phyloP scores from a whole-genome alignment of 2,888 invertebrate genomes.

The Elysia crispata region DNA sequence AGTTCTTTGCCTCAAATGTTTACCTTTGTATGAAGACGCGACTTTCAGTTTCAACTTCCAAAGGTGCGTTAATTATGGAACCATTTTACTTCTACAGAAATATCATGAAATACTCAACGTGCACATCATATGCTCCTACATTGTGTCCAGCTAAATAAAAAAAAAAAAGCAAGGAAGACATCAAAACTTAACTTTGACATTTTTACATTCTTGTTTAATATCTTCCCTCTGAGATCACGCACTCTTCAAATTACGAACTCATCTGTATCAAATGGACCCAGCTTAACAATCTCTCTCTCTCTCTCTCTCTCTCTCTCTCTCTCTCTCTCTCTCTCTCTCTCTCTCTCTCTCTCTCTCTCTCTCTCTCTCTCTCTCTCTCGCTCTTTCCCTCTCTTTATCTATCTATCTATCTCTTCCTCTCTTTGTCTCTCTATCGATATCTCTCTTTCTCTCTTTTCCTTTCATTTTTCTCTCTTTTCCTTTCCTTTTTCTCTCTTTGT shows the following conservation, averaged over 20 bases:
- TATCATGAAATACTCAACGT: background rate
- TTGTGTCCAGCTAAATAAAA: no score
- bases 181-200: background rate
- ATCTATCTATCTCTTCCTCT: background rate
- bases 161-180: no score
- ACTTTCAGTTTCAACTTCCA: background rate
- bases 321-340: background rate
- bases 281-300: background rate
- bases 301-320: background rate
- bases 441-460: background rate
- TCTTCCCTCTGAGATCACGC: no score
- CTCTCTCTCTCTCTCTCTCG: background rate
- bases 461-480: conserved; percentile 16
- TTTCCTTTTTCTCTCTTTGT: background rate
- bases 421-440: background rate
- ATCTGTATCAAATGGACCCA: no score
- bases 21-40: background rate
- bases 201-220: background rate
- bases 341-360: conserved; percentile 24
- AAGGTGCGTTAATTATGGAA: no score
- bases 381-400: background rate
- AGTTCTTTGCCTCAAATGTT: background rate
- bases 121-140: no score
- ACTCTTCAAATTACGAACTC: no score
- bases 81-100: no score